These are phyloP conservation scores for Muscidifurax raptorellus DNA, from an alignment of 1,140 invertebrate genomes.

Conservation along the genomic window DNA sequence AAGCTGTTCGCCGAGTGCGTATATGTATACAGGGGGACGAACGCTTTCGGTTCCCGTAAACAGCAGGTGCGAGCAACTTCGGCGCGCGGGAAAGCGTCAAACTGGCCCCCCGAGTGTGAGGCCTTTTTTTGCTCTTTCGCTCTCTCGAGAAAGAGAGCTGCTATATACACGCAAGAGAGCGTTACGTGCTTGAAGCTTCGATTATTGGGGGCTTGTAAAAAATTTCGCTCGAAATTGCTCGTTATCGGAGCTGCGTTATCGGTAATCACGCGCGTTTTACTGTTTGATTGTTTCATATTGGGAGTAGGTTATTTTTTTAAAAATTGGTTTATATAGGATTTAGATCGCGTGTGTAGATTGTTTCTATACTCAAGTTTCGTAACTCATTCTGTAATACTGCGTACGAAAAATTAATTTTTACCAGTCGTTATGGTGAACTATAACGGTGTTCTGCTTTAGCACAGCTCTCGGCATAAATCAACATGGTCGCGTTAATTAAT, in stretches of 20 bases:
- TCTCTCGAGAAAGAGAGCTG: background rate
- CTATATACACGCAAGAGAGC: background rate
- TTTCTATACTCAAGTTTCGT: no score
- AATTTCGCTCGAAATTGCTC: slow-evolving; percentile 6
- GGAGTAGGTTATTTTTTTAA: background rate
- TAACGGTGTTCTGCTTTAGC: slow-evolving; percentile 15
- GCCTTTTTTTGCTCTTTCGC: background rate
- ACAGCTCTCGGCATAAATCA: slow-evolving; percentile 29
- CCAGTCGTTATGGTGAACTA: background rate
- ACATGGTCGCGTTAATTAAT: slow-evolving; percentile 39
- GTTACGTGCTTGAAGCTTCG: background rate
- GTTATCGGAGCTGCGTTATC: background rate
- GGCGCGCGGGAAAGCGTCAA: slow-evolving; percentile 30
- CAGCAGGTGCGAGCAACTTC: slow-evolving; percentile 43
- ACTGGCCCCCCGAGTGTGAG: background rate
- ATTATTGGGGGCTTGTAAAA: background rate
- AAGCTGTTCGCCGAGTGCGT: background rate
- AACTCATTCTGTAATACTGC: background rate
- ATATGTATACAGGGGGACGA: background rate
- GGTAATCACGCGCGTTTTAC: slow-evolving; percentile 10
- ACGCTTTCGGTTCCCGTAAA: slow-evolving; percentile 40
- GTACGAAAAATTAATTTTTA: background rate
- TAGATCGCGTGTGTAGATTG: background rate
- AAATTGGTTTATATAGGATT: background rate
- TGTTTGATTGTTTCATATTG: slow-evolving; percentile 1